phyloP scores from a whole-genome alignment of 2,797 vertebrate species.

The Peromyscus melanophrys region DNA sequence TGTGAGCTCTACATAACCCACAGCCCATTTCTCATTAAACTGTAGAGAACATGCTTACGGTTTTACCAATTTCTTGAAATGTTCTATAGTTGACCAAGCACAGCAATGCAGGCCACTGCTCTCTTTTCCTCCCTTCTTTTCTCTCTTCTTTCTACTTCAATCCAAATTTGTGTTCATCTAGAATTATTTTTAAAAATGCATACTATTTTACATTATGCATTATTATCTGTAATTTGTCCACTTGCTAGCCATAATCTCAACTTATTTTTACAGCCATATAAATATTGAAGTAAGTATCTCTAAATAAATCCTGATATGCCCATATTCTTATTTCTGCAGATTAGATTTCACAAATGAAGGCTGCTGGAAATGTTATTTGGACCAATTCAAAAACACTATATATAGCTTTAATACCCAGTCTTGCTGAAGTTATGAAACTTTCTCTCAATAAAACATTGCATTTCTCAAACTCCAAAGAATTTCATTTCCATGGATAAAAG shows the following conservation, averaged over 20 bases:
- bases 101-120: not conserved
- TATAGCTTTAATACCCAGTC: not conserved
- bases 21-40: not conserved
- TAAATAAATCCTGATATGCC: not conserved
- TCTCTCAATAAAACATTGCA: not conserved
- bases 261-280: not conserved
- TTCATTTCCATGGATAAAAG: conserved; percentile 29
- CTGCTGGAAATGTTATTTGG: not conserved
- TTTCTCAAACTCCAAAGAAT: conserved; percentile 40
- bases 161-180: not conserved
- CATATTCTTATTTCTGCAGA: conserved; percentile 55
- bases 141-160: not conserved
- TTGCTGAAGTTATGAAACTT: conserved; percentile 33
- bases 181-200: not conserved
- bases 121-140: not conserved
- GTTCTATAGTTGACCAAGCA: not conserved
- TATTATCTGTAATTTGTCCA: not conserved
- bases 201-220: not conserved
- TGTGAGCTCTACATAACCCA: not conserved
- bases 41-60: not conserved
- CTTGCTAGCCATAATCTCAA: not conserved
- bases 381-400: not conserved
- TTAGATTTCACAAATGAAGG: not conserved
- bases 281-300: conserved; percentile 10
- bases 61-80: not conserved